Evolutionary conservation across 1,140 invertebrate genomes (phyloP).

Genomic region (Brachionus manjavacas): DNA sequence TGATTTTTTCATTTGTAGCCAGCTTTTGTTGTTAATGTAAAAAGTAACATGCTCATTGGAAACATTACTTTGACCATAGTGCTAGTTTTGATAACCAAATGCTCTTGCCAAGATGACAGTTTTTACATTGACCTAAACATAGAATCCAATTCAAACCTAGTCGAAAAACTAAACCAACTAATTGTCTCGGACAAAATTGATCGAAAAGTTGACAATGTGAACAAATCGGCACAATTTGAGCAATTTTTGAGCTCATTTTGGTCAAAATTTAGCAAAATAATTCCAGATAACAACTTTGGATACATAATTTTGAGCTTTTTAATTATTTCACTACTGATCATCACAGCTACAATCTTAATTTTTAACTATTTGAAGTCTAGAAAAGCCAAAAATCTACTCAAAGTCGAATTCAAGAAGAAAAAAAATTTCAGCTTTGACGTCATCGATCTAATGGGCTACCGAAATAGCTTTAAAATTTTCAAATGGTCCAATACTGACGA

Average conservation of each 20-base stretch:
- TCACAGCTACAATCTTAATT: not conserved
- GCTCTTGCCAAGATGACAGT: not conserved
- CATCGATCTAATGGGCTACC: constrained; percentile 5
- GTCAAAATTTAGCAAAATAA: not conserved
- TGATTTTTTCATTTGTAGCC: not conserved
- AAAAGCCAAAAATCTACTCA: not conserved
- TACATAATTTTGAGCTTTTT: not conserved
- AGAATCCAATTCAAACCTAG: not conserved
- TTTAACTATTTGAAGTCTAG: not conserved
- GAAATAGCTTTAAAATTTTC: constrained; percentile 15
- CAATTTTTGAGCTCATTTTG: not conserved
- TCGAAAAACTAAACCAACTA: not conserved
- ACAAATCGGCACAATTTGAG: not conserved
- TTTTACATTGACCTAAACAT: not conserved
- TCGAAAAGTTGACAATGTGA: not conserved
- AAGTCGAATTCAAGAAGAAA: not conserved
- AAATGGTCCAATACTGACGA: not conserved
- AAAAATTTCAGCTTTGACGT: constrained; percentile 11
- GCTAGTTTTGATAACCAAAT: not conserved
- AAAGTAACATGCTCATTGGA: not conserved
- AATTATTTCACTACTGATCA: not conserved
- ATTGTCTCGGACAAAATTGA: not conserved
- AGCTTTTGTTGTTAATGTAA: not conserved
- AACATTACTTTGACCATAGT: not conserved
- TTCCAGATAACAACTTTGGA: not conserved